Evolutionary conservation across 2,113 vertebrate genomes (phyloP).

Genomic region (Saccopteryx bilineata): DNA sequence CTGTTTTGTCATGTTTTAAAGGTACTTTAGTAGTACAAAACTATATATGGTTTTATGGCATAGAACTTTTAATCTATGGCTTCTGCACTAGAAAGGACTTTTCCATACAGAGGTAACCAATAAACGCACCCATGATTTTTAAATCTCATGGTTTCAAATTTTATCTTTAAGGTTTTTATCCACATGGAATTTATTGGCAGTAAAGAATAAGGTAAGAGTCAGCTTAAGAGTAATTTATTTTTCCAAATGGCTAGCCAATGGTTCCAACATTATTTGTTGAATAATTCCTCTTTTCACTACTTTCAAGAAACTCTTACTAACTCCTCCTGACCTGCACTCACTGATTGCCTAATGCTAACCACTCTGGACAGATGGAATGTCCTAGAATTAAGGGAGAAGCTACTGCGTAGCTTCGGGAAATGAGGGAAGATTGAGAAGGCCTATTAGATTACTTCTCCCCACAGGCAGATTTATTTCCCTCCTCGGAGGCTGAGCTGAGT

Average conservation of each 20-base stretch:
- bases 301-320: accelerated
- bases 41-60: background rate
- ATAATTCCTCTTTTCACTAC: background rate
- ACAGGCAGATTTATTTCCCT: conserved; percentile 66
- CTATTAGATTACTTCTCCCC: conserved; percentile 71
- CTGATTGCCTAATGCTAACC: background rate
- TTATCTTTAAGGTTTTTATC: background rate
- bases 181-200: background rate
- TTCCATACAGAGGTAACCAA: background rate
- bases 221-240: background rate
- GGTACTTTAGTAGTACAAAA: background rate
- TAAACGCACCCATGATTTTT: background rate
- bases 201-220: background rate
- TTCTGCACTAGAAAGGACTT: background rate
- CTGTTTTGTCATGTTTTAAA: background rate
- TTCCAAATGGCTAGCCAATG: background rate
- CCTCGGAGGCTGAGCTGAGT: conserved; percentile 65
- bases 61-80: background rate
- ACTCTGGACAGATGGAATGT: background rate
- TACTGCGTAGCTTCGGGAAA: conserved; percentile 67
- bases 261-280: background rate
- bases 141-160: background rate
- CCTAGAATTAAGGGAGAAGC: conserved; percentile 41
- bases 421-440: conserved; percentile 74
- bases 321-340: background rate